phyloP scores from a whole-genome alignment of 2,888 invertebrate genomes.

The Andrena haemorrhoa region DNA sequence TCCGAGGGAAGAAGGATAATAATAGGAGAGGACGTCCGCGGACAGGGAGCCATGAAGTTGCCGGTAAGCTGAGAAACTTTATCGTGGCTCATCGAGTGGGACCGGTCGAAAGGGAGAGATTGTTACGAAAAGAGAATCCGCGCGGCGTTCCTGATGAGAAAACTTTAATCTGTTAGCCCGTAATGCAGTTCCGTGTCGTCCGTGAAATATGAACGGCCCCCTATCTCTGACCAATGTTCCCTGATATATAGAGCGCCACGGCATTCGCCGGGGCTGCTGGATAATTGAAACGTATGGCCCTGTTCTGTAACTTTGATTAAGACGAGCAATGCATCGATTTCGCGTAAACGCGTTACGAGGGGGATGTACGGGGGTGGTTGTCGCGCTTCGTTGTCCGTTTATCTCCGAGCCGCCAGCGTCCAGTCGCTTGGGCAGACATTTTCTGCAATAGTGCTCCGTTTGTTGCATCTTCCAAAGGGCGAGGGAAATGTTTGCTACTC shows the following conservation, averaged over 20 bases:
- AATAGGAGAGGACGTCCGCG: conserved; percentile 31
- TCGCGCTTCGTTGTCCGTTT: neutral
- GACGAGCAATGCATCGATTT: conserved; percentile 45
- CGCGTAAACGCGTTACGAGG: conserved; percentile 22
- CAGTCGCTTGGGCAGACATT: too few relatives aligned
- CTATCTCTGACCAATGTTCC: conserved; percentile 49
- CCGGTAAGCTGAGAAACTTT: conserved; percentile 69
- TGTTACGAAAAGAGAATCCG: conserved; percentile 63
- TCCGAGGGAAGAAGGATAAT: conserved; percentile 34
- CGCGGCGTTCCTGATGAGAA: conserved; percentile 67
- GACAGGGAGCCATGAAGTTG: conserved; percentile 63
- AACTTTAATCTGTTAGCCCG: conserved; percentile 71
- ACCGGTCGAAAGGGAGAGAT: conserved; percentile 48
- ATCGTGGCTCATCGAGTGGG: conserved; percentile 62
- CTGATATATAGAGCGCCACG: conserved; percentile 46
- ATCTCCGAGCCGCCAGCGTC: too few relatives aligned
- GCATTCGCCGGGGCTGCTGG: conserved; percentile 23
- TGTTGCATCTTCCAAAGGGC: too few relatives aligned
- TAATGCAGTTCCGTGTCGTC: conserved; percentile 65
- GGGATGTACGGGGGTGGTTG: neutral
- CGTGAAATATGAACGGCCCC: conserved; percentile 66
- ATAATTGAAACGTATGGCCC: conserved; percentile 59
- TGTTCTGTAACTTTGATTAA: conserved; percentile 54
- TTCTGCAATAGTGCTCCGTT: too few relatives aligned
- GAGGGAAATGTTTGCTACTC: too few relatives aligned